These are phyloP conservation scores for Hucho hucho DNA, from an alignment of 2,113 vertebrate species.

Conservation along the genomic window DNA sequence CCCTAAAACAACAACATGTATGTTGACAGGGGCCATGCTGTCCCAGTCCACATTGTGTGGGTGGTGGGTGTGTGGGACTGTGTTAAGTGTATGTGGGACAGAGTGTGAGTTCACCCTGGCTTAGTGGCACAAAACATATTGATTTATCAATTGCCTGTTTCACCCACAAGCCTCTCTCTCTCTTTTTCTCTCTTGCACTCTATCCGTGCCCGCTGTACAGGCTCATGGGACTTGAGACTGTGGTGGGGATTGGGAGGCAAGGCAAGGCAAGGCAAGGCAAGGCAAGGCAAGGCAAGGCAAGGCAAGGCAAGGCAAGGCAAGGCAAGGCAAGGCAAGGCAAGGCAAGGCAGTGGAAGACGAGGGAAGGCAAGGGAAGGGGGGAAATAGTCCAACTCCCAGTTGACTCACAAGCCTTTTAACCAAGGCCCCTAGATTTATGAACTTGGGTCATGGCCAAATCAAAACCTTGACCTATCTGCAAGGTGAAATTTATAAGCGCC, in stretches of 20 bases:
- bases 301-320: no score
- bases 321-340: no score
- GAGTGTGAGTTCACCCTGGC: slow-evolving; percentile 55
- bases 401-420: slow-evolving; percentile 63
- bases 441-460: slow-evolving; percentile 72
- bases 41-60: slow-evolving; percentile 65
- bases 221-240: no score
- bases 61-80: slow-evolving; percentile 27
- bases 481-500: slow-evolving; percentile 68
- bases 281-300: no score
- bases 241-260: slow-evolving; percentile 1
- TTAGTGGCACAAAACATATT: slow-evolving; percentile 75
- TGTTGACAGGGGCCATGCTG: slow-evolving; percentile 74
- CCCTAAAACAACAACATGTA: slow-evolving; percentile 79
- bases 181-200: background rate
- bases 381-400: slow-evolving; percentile 42
- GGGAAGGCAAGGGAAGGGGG: slow-evolving; percentile 37
- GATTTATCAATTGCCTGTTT: slow-evolving; percentile 76
- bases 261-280: no score
- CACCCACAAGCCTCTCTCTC: slow-evolving; percentile 52
- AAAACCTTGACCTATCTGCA: slow-evolving; percentile 71
- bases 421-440: slow-evolving; percentile 71
- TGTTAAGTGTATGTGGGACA: slow-evolving; percentile 59
- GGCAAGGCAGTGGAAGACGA: slow-evolving; percentile 37
- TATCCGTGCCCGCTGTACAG: background rate